These are phyloP conservation scores for Poeciliopsis paucimaculata DNA, from an alignment of 2,797 vertebrate genomes.

Conservation along the genomic window DNA sequence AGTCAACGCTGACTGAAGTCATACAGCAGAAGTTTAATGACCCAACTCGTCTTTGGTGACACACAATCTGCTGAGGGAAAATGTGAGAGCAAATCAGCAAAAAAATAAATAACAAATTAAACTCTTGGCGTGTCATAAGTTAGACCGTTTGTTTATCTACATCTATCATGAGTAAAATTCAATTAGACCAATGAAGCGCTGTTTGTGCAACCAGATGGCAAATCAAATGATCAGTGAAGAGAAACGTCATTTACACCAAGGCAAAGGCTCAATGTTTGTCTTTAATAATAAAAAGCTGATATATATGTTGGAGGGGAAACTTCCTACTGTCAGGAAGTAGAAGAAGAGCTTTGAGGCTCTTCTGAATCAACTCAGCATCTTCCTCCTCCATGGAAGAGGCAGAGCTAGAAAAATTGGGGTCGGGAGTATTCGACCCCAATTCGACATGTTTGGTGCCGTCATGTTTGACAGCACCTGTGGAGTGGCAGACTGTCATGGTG, in stretches of 20 bases:
- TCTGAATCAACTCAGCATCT: not conserved
- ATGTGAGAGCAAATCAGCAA: not conserved
- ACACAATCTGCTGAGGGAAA: conserved; percentile 1
- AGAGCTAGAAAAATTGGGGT: not conserved
- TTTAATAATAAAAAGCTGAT: not conserved
- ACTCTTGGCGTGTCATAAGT: conserved; percentile 1
- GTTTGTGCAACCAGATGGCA: conserved; percentile 1
- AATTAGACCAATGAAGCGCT: not conserved
- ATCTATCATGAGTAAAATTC: not conserved
- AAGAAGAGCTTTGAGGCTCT: not conserved
- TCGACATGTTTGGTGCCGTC: not conserved
- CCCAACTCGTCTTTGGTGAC: not conserved
- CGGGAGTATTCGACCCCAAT: not conserved
- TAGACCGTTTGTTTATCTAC: not conserved
- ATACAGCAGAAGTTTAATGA: not conserved
- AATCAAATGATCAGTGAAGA: not conserved
- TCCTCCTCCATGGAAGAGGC: not conserved
- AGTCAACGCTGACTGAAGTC: not conserved
- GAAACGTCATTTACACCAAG: not conserved
- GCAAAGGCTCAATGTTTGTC: not conserved
- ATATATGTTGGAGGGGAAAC: not conserved
- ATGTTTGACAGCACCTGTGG: not conserved
- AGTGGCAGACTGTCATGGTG: not conserved
- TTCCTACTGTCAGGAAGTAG: not conserved
- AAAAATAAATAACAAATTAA: not conserved